Percentiles rank a stretch among this genome's conserved stretches.
phyloP scores from a whole-genome alignment of 1,140 invertebrate genomes.

The Pseudomyrmex pallidus region DNA sequence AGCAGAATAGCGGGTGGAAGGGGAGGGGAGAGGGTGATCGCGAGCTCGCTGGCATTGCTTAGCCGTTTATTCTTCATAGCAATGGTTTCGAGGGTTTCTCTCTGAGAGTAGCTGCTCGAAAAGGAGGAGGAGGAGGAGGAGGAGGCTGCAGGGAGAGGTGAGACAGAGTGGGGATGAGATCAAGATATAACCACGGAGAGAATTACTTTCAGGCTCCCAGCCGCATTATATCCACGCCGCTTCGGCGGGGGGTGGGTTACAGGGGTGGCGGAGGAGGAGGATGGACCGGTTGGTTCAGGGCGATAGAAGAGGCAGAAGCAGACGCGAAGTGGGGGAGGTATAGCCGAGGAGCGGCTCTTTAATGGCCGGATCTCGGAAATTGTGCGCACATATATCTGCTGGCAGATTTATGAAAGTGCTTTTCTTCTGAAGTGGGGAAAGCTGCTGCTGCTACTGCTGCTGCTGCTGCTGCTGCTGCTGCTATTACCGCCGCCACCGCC shows the following conservation, averaged over 20 bases:
- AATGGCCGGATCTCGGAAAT: conserved; percentile 95
- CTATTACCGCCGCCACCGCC: conserved; percentile 48
- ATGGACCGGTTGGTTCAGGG: conserved; percentile 65
- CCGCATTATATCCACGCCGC: conserved; percentile 78
- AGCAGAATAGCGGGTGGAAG: conserved; percentile 45
- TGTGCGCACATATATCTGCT: conserved; percentile 94
- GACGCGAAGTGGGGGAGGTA: conserved; percentile 67
- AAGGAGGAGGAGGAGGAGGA: conserved; percentile 20
- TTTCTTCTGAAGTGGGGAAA: conserved; percentile 86
- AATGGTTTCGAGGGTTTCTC: conserved; percentile 58
- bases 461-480: conserved; percentile 68
- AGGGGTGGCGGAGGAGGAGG: conserved; percentile 57
- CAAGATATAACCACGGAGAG: conserved; percentile 83
- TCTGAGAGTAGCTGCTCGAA: conserved; percentile 43
- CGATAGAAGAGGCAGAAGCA: conserved; percentile 59
- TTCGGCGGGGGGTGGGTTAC: conserved; percentile 67
- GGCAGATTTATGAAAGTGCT: conserved; percentile 94
- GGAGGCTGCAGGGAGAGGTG: conserved; percentile 23
- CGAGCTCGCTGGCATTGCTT: conserved; percentile 69
- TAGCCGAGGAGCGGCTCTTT: conserved; percentile 86
- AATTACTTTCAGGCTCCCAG: conserved; percentile 80
- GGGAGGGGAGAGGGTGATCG: conserved; percentile 56
- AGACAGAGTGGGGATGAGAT: conserved; percentile 70
- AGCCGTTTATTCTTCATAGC: conserved; percentile 78
- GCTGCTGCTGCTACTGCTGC: conserved; percentile 77